Percentiles rank a stretch among this genome's conserved stretches.
Conservation (phyloP, 1,140 invertebrate genomes). For the Nixonia krombeini region DNA sequence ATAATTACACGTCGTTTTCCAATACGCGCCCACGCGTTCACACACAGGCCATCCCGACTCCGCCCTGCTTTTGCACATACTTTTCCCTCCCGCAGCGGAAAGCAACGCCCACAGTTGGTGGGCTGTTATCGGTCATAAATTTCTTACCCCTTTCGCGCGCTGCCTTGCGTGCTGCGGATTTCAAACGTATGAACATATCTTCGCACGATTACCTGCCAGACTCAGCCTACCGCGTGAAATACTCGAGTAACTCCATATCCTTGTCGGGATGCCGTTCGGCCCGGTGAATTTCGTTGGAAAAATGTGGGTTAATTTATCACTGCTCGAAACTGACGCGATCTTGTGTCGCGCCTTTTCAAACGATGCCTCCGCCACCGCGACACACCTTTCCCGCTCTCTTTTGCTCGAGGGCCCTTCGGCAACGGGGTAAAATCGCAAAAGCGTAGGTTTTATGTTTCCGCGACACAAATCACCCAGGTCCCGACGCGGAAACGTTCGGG, state of each 20-base stretch:
- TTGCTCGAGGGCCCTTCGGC: too few relatives aligned
- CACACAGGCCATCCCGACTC: slow-evolving; percentile 19
- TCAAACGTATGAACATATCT: slow-evolving; percentile 33
- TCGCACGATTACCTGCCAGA: slow-evolving; percentile 29
- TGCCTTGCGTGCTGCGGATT: slow-evolving; percentile 25
- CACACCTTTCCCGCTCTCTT: too few relatives aligned
- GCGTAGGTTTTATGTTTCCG: too few relatives aligned
- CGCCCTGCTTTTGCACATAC: slow-evolving; percentile 33
- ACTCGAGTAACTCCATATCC: slow-evolving; percentile 29
- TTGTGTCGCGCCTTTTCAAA: too few relatives aligned
- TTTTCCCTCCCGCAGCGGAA: slow-evolving; percentile 17
- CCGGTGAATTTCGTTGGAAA: too few relatives aligned
- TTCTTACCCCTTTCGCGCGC: slow-evolving; percentile 24
- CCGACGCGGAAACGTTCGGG: too few relatives aligned
- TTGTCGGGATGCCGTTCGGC: too few relatives aligned
- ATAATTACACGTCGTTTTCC: slow-evolving; percentile 39
- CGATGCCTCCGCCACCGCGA: too few relatives aligned
- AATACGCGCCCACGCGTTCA: slow-evolving; percentile 28
- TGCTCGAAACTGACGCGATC: too few relatives aligned
- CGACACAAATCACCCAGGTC: too few relatives aligned
- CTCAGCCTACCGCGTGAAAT: slow-evolving; percentile 19
- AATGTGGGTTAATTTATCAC: too few relatives aligned
- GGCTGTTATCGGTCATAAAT: slow-evolving; percentile 39
- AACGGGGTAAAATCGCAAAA: background rate
- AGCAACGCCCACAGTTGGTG: slow-evolving; percentile 26